Base-by-base conservation (phyloP, 2,113 vertebrate genomes). In the Perccottus glenii region DNA sequence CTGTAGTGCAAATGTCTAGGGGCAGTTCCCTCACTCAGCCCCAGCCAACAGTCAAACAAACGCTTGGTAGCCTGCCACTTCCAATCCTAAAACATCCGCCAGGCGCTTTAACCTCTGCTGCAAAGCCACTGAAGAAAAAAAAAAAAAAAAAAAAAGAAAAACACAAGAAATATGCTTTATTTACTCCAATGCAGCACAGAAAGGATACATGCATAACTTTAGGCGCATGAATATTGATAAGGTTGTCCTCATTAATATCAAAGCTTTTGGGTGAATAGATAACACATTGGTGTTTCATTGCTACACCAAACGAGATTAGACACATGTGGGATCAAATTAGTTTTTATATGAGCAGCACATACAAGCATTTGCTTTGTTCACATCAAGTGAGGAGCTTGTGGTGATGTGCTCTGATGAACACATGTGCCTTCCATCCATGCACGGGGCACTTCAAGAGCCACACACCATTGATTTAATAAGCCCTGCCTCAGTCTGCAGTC, bases 201-300 rank as follows among this genome's bases (percentile, higher is more conserved):
- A 76, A 73, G 58, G 77, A 72, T 74, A 79, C 75, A 14, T 43
- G 77, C 79, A 82, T 73, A 89, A 85, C 75, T 91, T 90, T 42
- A 9, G 44, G 16, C 5, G n/a, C 51, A 85, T 91, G 81, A 84
- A 92, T 90, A 90, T 82, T 64, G 60, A 92, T 81, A 59, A 65
- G 69, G 70, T 36, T 12, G 6, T 69, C 56, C 81, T 91, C 90
- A 92, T 92, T 67, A 85, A 92, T 92, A 91, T 92, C 90, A 92
- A 92, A 90, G 87, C 71, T 16, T n/a, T 56, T 69, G 62, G 51
- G 45, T 87, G 78, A 91, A 91, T 85, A 78, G 85, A 79, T 66
- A 60, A 79, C 73, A 85, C 74, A 86, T 72, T 71, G 53, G 80
- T 83, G 62, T 80, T 88, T 84, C 71, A 82, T 85, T 80, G 69